These are phyloP conservation scores for Papio anubis DNA, from an alignment of 2,113 vertebrate genomes.

Conservation along the genomic window DNA sequence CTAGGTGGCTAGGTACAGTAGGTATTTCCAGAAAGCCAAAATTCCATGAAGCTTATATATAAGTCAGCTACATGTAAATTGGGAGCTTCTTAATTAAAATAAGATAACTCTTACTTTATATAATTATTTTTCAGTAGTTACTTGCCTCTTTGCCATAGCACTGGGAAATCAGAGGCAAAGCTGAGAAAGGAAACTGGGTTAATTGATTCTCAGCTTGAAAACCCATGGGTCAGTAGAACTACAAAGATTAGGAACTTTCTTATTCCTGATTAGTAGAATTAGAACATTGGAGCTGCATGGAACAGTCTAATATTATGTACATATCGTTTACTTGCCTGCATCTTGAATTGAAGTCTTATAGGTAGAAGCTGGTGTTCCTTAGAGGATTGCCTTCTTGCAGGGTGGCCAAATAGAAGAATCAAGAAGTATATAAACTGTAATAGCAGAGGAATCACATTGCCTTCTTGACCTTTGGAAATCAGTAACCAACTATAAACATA, in stretches of 20 bases:
- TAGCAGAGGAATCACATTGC: not conserved
- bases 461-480: conserved; percentile 24
- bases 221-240: not conserved
- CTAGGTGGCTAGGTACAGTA: not conserved
- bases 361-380: not conserved
- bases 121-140: not conserved
- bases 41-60: not conserved
- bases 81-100: not conserved
- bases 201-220: not conserved
- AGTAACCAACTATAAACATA: conserved; percentile 11
- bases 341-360: not conserved
- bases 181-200: not conserved
- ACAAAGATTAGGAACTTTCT: not conserved
- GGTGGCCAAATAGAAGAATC: not conserved
- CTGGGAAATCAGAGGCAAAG: not conserved
- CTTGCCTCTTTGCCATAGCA: not conserved
- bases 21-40: not conserved
- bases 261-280: not conserved
- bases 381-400: not conserved
- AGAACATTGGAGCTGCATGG: not conserved
- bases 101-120: not conserved
- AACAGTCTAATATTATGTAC: not conserved
- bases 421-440: not conserved
- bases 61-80: not conserved
- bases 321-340: conserved; percentile 41